Base-by-base conservation (phyloP, 2,113 vertebrate species). In the Lepus americanus region DNA sequence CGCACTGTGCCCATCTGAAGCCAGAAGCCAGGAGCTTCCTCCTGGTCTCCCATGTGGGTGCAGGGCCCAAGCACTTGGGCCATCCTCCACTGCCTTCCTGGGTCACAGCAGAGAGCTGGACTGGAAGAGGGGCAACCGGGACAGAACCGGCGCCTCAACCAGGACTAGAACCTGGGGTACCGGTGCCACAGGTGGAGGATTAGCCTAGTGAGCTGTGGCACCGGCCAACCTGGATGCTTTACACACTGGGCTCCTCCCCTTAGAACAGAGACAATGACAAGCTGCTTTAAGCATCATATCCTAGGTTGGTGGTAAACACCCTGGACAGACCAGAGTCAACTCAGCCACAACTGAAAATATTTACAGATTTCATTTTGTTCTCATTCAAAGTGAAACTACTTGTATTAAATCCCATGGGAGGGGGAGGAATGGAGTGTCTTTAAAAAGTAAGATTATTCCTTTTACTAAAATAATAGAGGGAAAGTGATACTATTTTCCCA, bases 371-470 rank as follows among this genome's bases (percentile, higher is more conserved):
- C 9, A 74, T 73, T 92, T 93, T 76, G 53, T 81, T 94, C 67
- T 81, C 79, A 66, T 31, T 90, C 36, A 94, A 92, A 90, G 74
- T 74, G 23, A 92, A 82, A 36, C 88, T 90, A 86, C n/a, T 92
- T 80, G 85, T 55, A 92, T 51, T 49, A 92, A 90, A 55, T 87
- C 59, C n/a, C 36, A 61, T 44, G 44, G 44, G 29, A 25, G 9
- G 63, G 5, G 11, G 29, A 63, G 44, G 13, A 95, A 70, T 64
- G 13, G 84, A 90, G 76, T 82, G 51, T 61, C 16, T 44, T 44
- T 44, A 44, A 44, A 7, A 33, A 55, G 23, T 83, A 80, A 89
- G 23, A 86, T 91, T 69, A 89, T 63, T 89, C 29, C 13, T 13
- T 81, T 93, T 67, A 67, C 17, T 67, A 72, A 95, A 93, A 86